Conservation (phyloP, 2,113 vertebrate genomes). For the Lepidothrix coronata region DNA sequence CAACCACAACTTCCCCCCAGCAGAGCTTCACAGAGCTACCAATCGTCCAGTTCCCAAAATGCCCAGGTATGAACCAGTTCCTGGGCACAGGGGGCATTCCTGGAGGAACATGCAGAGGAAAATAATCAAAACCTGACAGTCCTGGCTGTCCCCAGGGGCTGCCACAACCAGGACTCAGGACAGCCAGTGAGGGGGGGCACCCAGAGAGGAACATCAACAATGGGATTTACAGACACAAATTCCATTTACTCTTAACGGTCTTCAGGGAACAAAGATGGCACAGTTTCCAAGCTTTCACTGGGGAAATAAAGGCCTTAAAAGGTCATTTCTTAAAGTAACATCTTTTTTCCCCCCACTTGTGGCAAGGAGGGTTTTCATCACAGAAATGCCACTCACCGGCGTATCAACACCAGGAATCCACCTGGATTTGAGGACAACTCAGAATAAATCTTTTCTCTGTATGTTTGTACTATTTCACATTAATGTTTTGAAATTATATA, state of each 20-base stretch:
- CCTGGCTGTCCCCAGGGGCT: background rate
- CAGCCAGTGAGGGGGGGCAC: background rate
- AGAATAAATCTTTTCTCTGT: background rate
- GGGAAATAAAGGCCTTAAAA: background rate
- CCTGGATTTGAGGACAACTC: background rate
- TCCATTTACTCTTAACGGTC: background rate
- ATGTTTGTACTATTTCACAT: background rate
- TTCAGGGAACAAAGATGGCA: background rate
- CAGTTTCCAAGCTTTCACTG: background rate
- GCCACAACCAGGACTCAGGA: background rate
- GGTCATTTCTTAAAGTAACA: background rate
- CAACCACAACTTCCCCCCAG: background rate
- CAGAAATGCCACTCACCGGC: background rate
- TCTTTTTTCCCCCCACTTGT: background rate
- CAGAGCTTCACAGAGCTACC: background rate
- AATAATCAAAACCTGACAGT: background rate
- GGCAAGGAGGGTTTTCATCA: background rate
- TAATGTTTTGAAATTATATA: background rate
- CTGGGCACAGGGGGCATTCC: background rate
- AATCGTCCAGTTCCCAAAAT: background rate
- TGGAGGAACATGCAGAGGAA: background rate
- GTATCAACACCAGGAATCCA: accelerated
- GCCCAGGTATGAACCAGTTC: background rate
- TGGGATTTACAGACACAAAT: background rate
- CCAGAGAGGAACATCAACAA: background rate